Evolutionary conservation across 2,113 vertebrate species (phyloP), one percentile per base, ranked within the genome.

Genomic region (Nyctereutes procyonoides): DNA sequence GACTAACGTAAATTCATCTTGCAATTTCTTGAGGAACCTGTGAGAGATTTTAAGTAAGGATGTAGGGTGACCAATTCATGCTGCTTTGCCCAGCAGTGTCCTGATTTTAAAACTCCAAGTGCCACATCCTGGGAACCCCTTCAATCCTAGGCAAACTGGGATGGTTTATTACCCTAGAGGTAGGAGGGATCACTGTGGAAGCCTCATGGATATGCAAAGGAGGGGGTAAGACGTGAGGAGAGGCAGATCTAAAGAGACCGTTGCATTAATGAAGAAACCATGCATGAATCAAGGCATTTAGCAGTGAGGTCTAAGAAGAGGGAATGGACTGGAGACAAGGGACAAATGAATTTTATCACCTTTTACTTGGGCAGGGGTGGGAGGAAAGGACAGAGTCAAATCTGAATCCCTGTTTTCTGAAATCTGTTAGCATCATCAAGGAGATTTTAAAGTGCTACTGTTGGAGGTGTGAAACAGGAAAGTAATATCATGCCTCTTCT

Each of bases 361-460:
- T 55, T 77, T 87, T 62, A 82, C 63, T 58, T 58, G 69, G 43
- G 38, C 82, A 17, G 20, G 15, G 8, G 26, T 26, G 87, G 43
- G 74, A 85, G n/a, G 32, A 93, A 90, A 90, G 80, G 58, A 83
- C 10, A 76, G 38, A 88, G 51, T 56, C n/a, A 88, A 93, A 71
- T 85, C 48, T 85, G 56, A 97, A 88, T 55, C 10, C 14, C 7
- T 67, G 19, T 86, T 90, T 96, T 84, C 82, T 95, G 56, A 63
- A 28, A 80, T 88, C 30, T 56, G 38, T 91, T 73, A 79, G 13
- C n/a, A 87, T 58, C n/a, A 87, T 51, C 88, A 79, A 94, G 32
- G n/a, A 91, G 24, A 77, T 35, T 51, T 95, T 67, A 17, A 73
- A 32, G 73, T 15, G 38, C n/a, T 77, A 55, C 22, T 5, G 43